Conservation (phyloP, 1,140 invertebrate species). For the Helicoverpa armigera region DNA sequence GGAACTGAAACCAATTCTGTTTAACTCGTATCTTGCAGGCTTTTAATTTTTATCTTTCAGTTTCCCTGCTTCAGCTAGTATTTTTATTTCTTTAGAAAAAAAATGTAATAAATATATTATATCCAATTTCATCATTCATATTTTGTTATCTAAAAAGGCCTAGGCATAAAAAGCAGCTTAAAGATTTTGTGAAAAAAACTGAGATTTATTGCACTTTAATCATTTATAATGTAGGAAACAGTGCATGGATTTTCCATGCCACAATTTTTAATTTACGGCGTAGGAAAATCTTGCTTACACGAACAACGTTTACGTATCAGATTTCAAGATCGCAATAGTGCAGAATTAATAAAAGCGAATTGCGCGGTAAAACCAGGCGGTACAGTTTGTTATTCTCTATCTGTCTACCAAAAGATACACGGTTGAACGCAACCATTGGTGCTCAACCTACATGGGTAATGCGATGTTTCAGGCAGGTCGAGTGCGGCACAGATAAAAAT, state of each 20-base stretch:
- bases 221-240: neutral
- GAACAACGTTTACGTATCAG: conserved; percentile 20
- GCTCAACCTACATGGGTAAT: neutral
- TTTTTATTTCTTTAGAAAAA: no score
- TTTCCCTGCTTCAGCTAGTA: no score
- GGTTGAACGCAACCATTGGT: conserved; percentile 23
- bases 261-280: neutral
- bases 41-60: no score
- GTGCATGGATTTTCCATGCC: neutral
- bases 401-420: neutral
- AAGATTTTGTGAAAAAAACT: neutral
- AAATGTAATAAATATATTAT: no score
- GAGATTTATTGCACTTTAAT: neutral
- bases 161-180: no score
- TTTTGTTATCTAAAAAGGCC: no score
- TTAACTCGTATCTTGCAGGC: no score
- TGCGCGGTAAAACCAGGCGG: conserved; percentile 6
- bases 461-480: neutral
- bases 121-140: no score
- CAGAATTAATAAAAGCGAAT: conserved; percentile 12
- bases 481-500: neutral
- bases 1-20: no score
- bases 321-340: conserved; percentile 17
- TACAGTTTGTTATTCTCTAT: conserved; percentile 11
- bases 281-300: neutral